Evolutionary conservation across 2,113 vertebrate genomes (phyloP), one percentile per base, ranked within the genome.

Genomic region (Datnioides undecimradiatus): DNA sequence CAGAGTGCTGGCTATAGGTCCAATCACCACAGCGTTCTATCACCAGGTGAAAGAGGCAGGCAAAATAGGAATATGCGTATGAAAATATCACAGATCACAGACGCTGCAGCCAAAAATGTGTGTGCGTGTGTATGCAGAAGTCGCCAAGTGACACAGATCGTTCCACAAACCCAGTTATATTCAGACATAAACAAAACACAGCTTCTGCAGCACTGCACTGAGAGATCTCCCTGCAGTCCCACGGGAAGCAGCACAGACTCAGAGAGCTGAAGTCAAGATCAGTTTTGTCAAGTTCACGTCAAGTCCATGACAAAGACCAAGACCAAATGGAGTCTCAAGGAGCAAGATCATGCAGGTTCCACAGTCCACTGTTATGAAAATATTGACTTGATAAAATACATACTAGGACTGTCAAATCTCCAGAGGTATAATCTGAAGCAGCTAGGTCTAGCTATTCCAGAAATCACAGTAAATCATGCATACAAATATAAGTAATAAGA

Each of bases 21-120:
- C 63, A 72, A 2, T 77, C 57, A 63, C 21, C 29, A 68, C 29
- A 31, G 60, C 36, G 52, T 77, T 75, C 58, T 57, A 77, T 84
- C 77, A 76, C 73, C 73, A 66, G 63, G 49, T 76, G 60, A 80
- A 34, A 68, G 31, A 80, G 49, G 58, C 54, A n/a, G 68, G 34
- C 12, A 63, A 65, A 79, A 78, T 60, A 79, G 34, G 55, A 75
- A 78, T 70, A 87, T 83, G 73, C 36, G 71, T 84, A 68, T 87
- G 81, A 65, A 82, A 83, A 83, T 85, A 76, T 86, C 80, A 87
- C 17, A 72, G 72, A 77, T 78, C 82, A 82, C 79, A 75, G 76
- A 86, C 67, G 82, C 67, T 63, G 64, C 48, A 27, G 21, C 40
- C 14, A 14, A 66, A 36, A 36, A 21, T 59, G 73, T 49, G 38